These are phyloP conservation scores for Scaeva pyrastri DNA, from an alignment of 2,888 invertebrate genomes.

Conservation along the genomic window DNA sequence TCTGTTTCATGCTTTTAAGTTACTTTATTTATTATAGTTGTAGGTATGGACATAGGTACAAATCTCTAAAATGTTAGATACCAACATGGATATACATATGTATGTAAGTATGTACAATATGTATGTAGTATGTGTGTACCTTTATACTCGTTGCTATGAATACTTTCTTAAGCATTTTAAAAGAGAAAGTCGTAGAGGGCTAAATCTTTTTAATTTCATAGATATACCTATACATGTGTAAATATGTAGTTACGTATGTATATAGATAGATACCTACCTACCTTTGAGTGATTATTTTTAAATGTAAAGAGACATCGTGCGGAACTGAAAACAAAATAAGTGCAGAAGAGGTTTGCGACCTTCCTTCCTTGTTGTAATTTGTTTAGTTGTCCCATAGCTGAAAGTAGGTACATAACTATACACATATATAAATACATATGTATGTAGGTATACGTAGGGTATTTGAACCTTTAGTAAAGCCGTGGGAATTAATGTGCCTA, in stretches of 20 bases:
- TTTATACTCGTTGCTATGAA: not conserved
- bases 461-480: too few relatives aligned
- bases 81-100: too few relatives aligned
- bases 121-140: too few relatives aligned
- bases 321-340: conserved; percentile 43
- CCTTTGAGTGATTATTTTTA: not conserved
- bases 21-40: conserved; percentile 17
- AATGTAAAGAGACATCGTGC: conserved; percentile 18
- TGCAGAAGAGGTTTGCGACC: conserved; percentile 42
- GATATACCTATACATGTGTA: too few relatives aligned
- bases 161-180: conserved; percentile 20
- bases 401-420: not conserved
- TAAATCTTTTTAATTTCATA: conserved; percentile 4
- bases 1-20: not conserved
- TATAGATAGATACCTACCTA: too few relatives aligned
- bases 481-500: too few relatives aligned
- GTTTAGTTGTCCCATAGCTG: not conserved
- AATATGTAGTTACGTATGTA: not conserved
- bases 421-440: too few relatives aligned
- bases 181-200: conserved; percentile 54
- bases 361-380: conserved; percentile 9
- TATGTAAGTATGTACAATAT: too few relatives aligned
- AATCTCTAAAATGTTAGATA: conserved; percentile 15
- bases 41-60: not conserved
- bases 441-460: too few relatives aligned